Percentiles rank a stretch among this genome's conserved stretches.
Conservation (phyloP, 2,888 invertebrate genomes). For the Ectemnius cavifrons region DNA sequence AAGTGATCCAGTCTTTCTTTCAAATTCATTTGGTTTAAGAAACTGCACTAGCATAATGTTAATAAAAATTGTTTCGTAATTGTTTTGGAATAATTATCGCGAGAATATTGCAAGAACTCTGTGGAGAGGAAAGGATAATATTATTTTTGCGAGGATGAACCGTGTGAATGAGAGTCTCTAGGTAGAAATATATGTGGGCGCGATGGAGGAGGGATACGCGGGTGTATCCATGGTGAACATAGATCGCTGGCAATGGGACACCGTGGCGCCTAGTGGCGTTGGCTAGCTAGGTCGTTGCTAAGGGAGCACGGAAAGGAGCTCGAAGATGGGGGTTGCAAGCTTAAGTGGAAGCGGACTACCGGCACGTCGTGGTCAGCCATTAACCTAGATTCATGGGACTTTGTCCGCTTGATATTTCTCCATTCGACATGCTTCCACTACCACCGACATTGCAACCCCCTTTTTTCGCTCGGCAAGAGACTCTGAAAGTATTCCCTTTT, state of each 20-base stretch:
- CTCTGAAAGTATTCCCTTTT: too few species aligned
- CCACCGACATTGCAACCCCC: not conserved
- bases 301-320: conserved; percentile 40
- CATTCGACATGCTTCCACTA: not conserved
- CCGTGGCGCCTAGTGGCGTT: conserved; percentile 59
- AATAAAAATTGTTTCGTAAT: too few species aligned
- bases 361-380: conserved; percentile 46
- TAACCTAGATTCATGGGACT: conserved; percentile 54
- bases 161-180: too few species aligned
- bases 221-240: conserved; percentile 31
- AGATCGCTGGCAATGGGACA: conserved; percentile 57
- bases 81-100: not conserved
- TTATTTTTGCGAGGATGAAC: too few species aligned
- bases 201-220: not conserved
- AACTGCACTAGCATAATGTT: too few species aligned
- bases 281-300: conserved; percentile 60
- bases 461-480: not conserved
- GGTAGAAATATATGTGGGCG: too few species aligned
- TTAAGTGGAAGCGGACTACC: conserved; percentile 42
- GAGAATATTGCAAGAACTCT: not conserved
- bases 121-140: too few species aligned
- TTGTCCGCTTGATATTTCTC: conserved; percentile 30
- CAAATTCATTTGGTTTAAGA: too few species aligned
- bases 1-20: too few species aligned
- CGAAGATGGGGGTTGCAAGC: conserved; percentile 36